Base-by-base conservation (phyloP, 2,797 vertebrate species). In the Distichodus sexfasciatus region DNA sequence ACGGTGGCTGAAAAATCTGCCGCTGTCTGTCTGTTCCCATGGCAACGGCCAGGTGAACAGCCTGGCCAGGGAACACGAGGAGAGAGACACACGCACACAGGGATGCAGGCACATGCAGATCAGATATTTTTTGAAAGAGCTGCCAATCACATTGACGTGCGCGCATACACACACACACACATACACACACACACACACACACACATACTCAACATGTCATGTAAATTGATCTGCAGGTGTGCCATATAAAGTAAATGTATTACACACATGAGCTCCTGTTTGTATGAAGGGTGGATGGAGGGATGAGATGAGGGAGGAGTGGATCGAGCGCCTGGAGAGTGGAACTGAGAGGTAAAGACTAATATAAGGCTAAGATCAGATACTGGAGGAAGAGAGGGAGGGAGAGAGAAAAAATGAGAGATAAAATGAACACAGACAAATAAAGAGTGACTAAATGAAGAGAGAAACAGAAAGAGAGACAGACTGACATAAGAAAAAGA, bases 1-100 rank as follows among this genome's bases (percentile, higher is more conserved):
- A 51, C 79, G 81, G 82, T 84, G 84, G 79, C 81, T 85, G 86
- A 86, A 87, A 87, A 89, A 88, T 90, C 89, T 90, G 88, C 87
- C 82, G 66, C 83, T 83, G 85, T 88, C 89, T 89, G 87, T 81
- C 88, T 91, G 91, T 92, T 92, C 83, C 90, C 90, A 92, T 92
- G 87, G 89, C 86, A 90, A 92, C 88, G 86, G 85, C 87, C 90
- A 92, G 90, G 90, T 92, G 87, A 89, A 88, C 83, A 86, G 84
- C 88, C 85, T 78, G 89, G 80, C 83, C 83, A 71, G 76, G 85
- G 82, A 86, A 88, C 87, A 84, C 76, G 64, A 75, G 77, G 57
- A 44, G 72, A 87, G 76, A 87, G 31, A 89, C 43, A 63, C 60
- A 72, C 33, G 51, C 64, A 61, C 57, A 63, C 48, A 62, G 48